Evolutionary conservation across 2,113 vertebrate species (phyloP), one percentile per base, ranked within the genome.

Genomic region (Merops nubicus): DNA sequence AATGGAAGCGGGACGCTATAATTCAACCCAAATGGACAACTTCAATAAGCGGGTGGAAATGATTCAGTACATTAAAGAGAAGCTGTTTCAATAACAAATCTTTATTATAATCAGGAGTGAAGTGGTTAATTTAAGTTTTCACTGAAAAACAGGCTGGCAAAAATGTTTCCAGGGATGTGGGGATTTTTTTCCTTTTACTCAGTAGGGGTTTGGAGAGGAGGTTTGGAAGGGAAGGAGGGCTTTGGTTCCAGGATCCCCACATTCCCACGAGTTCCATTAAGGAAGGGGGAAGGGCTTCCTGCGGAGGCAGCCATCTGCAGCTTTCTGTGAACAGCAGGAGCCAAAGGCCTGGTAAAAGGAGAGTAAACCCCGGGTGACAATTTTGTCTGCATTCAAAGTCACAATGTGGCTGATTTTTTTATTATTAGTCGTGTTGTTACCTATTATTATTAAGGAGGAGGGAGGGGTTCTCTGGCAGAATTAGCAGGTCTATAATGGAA

Each of bases 241-340:
- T 97, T 99, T 95, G 34, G 98, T 99, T 99, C 99, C 99, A 99
- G 99, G 98, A 99, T 98, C 98, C 99, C 98, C 70, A 97, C 97
- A 98, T 96, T 99, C 99, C 99, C 99, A 94, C 96, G 99, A 99
- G 99, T 97, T 98, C 99, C 98, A 98, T 99, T 98, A 99, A 98
- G 98, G 98, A 98, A 99, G 98, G 98, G 98, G 98, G 98, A 98
- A 98, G 99, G 98, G 98, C 98, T 99, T 99, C 99, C 99, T 99
- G 99, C 98, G 97, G 98, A 97, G 98, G 97, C 97, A 97, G 97
- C 98, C 97, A 98, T 98, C 98, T 98, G 98, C 96, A 98, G 96
- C 98, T 93, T 97, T 98, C 96, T 98, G 89, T 64, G 93, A 98
- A 97, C 98, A 98, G 98, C 98, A 98, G 98, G 98, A 98, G 97